Base-by-base conservation (phyloP, 92 coral and sea anemone genomes). In the Zoanthus gigantus region DNA sequence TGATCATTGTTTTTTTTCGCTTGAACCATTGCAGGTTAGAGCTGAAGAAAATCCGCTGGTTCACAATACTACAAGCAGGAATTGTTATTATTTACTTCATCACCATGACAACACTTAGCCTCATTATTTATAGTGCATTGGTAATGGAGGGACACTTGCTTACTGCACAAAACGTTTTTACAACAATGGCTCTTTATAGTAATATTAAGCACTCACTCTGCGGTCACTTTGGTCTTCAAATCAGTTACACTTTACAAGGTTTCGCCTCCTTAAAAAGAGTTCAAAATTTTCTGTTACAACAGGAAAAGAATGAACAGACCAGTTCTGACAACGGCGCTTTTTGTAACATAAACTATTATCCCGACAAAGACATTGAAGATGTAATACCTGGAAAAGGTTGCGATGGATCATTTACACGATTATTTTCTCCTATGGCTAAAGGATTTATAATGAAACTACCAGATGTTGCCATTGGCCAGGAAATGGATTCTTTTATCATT, bases 181-280 rank as follows among this genome's bases (percentile, higher is more conserved):
- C 73, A 30, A 80, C 85, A 44, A 80, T 80, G 85, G 85, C 57
- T 9, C 56, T 80, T 5, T 80, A 80, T 18, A 80, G 85, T n/a
- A 80, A 80, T 73, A 79, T 79, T 31, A 79, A 79, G 44, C 84
- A 79, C 34, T 79, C 84, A 10, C 73, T 79, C 17, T 79, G 84
- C 28, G 84, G 84, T 9, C 84, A 79, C 73, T 79, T 79, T 12
- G 84, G 73, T 7, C 84, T 79, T 10, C 84, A 79, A 58, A 79
- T 79, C 18, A 79, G 84, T 61, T 79, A 79, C 34, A 79, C 83
- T 15, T 44, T 78, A 17, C 83, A 78, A 78, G 83, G 83, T 7
- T 67, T 78, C 34, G 83, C 83, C 31, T 78, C 83, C 72, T 48
- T 78, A 14, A 78, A 78, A n/a, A 57, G 83, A 12, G 56, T 78